Evolutionary conservation across 2,888 invertebrate genomes (phyloP).

Genomic region (Patella depressa): DNA sequence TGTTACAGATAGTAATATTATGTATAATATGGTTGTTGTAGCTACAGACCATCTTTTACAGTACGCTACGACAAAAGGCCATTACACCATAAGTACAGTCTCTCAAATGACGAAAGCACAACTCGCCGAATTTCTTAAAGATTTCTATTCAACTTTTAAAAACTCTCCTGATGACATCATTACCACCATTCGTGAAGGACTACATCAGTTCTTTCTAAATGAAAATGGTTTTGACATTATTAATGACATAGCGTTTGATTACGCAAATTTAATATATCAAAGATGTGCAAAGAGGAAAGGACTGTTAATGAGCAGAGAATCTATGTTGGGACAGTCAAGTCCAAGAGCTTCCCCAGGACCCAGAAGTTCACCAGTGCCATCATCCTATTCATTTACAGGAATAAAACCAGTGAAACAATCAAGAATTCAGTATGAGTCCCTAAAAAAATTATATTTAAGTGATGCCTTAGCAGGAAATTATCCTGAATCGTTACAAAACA

Average conservation of each 20-base stretch:
- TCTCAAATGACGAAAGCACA: constrained; percentile 49
- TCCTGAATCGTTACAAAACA: constrained; percentile 62
- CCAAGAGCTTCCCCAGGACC: neutral
- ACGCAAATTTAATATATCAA: constrained; percentile 54
- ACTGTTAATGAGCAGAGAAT: constrained; percentile 49
- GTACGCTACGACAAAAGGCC: constrained; percentile 52
- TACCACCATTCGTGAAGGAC: constrained; percentile 46
- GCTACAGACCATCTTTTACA: constrained; percentile 46
- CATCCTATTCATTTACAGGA: neutral
- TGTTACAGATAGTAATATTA: constrained; percentile 29
- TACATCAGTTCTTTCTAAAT: constrained; percentile 56
- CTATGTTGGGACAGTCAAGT: neutral
- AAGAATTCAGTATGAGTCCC: constrained; percentile 57
- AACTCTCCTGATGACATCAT: constrained; percentile 44
- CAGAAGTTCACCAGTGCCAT: neutral
- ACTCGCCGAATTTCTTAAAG: constrained; percentile 56
- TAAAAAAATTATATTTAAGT: constrained; percentile 58
- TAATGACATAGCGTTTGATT: constrained; percentile 47
- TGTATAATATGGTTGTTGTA: constrained; percentile 31
- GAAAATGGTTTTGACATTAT: constrained; percentile 54
- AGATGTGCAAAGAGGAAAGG: constrained; percentile 44
- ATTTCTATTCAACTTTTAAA: constrained; percentile 55
- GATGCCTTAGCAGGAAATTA: constrained; percentile 56
- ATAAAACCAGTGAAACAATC: neutral
- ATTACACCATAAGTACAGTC: constrained; percentile 47